Evolutionary conservation across 1,140 invertebrate genomes (phyloP).

Genomic region (Leptinotarsa defecta): DNA sequence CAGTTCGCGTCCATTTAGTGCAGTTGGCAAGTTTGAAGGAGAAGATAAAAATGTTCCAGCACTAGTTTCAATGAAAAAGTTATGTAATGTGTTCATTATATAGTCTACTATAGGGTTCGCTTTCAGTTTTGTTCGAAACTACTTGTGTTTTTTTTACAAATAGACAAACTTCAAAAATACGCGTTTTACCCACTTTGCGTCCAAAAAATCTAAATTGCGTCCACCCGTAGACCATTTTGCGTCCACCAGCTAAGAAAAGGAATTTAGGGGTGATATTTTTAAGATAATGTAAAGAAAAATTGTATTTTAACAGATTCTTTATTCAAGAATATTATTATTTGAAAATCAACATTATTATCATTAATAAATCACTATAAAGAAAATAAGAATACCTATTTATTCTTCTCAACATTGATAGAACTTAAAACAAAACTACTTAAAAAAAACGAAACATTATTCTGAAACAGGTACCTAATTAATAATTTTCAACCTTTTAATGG

Average conservation of each 20-base stretch:
- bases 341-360: conserved; percentile 5
- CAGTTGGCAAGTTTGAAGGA: background rate
- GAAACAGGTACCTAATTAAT: no score
- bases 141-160: conserved; percentile 6
- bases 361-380: no score
- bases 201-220: conserved; percentile 9
- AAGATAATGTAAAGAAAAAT: conserved; percentile 8
- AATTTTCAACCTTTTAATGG: no score
- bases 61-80: background rate
- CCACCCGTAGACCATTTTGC: background rate
- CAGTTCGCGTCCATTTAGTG: no score
- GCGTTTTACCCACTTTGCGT: conserved; percentile 8
- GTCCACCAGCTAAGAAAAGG: background rate
- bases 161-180: conserved; percentile 3
- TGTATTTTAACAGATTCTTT: conserved; percentile 12
- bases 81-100: background rate
- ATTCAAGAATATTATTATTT: conserved; percentile 11
- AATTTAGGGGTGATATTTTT: conserved; percentile 5
- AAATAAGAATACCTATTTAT: background rate
- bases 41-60: conserved; percentile 10
- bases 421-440: background rate
- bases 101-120: conserved; percentile 3
- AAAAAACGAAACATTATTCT: no score
- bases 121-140: conserved; percentile 2
- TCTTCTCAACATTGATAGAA: conserved; percentile 7